These are phyloP conservation scores for Itoplectis maculator DNA, from an alignment of 2,888 invertebrate genomes.

Conservation along the genomic window DNA sequence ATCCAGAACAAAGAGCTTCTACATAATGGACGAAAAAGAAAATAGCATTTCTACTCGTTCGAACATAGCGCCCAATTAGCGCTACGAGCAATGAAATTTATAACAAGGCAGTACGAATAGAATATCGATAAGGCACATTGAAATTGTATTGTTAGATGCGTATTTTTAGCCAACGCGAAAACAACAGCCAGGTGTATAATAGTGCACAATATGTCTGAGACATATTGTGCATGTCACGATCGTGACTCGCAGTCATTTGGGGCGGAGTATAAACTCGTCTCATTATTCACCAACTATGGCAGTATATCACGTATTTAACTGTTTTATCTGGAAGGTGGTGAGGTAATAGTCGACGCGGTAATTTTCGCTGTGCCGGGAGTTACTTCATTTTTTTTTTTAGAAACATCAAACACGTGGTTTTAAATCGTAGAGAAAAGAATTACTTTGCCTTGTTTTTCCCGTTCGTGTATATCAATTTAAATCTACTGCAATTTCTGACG, in stretches of 20 bases:
- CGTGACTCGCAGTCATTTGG: conserved; percentile 57
- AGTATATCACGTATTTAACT: conserved; percentile 47
- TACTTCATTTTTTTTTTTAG: too few species aligned
- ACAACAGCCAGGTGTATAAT: conserved; percentile 35
- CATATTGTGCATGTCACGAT: too few species aligned
- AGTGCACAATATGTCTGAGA: conserved; percentile 36
- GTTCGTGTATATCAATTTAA: too few species aligned
- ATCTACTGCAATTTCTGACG: too few species aligned
- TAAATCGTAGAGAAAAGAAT: too few species aligned
- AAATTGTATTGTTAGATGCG: conserved; percentile 5
- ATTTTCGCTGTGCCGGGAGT: not conserved
- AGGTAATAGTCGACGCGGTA: conserved; percentile 5
- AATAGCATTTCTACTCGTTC: not conserved
- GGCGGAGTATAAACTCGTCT: conserved; percentile 44
- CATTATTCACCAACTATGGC: conserved; percentile 45
- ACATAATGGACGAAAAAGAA: conserved; percentile 13
- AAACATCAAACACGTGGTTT: too few species aligned
- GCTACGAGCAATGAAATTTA: conserved; percentile 38
- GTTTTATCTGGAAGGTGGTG: conserved; percentile 8
- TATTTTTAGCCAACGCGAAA: conserved; percentile 49
- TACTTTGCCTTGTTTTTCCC: too few species aligned
- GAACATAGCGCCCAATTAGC: conserved; percentile 36
- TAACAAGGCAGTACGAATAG: conserved; percentile 39
- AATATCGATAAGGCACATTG: not conserved
- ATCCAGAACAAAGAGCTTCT: conserved; percentile 37